Evolutionary conservation across 1,140 invertebrate species (phyloP).

Genomic region (Sipha flava): DNA sequence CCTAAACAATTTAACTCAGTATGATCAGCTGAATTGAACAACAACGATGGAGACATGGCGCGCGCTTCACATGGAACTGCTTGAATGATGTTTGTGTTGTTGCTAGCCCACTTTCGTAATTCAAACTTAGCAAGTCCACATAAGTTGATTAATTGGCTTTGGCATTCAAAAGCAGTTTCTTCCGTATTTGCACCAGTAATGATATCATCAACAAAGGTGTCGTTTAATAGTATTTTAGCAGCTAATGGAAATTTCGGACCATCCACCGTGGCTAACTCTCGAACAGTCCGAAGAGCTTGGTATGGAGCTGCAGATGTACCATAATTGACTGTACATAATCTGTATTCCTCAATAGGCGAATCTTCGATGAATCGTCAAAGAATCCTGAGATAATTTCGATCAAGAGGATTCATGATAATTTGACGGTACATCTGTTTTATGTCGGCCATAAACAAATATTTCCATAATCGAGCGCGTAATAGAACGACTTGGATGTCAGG

Average conservation of each 20-base stretch:
- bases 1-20: slow-evolving; percentile 18
- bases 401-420: slow-evolving; percentile 31
- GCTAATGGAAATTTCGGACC: slow-evolving; percentile 34
- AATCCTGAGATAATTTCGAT: slow-evolving; percentile 42
- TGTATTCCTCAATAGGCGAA: slow-evolving; percentile 39
- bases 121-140: slow-evolving; percentile 35
- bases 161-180: slow-evolving; percentile 34
- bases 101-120: slow-evolving; percentile 40
- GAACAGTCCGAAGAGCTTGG: slow-evolving; percentile 41
- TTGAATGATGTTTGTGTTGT: background rate
- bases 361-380: slow-evolving; percentile 40
- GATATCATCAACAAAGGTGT: slow-evolving; percentile 38
- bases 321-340: slow-evolving; percentile 38
- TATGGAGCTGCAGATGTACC: slow-evolving; percentile 41
- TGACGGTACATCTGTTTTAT: background rate
- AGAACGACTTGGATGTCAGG: background rate
- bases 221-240: slow-evolving; percentile 29
- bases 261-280: slow-evolving; percentile 42
- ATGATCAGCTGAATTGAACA: background rate
- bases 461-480: background rate
- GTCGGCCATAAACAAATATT: background rate
- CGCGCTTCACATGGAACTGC: background rate
- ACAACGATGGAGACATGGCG: background rate
- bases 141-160: slow-evolving; percentile 36
- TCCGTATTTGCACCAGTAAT: slow-evolving; percentile 34